phyloP scores from a whole-genome alignment of 2,888 invertebrate species.

The Tromatobia lineatoria region DNA sequence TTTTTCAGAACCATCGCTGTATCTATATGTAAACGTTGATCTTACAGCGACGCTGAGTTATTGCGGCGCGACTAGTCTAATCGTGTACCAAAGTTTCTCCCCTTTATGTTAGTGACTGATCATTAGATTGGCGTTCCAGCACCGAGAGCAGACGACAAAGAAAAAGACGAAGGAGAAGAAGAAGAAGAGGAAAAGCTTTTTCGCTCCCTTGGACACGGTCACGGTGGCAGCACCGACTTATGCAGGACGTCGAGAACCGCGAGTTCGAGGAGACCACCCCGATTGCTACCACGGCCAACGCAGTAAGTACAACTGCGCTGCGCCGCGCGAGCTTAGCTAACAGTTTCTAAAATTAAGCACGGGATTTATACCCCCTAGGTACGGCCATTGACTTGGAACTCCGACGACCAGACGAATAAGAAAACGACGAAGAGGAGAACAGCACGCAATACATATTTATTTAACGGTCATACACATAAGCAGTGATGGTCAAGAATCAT shows the following conservation, averaged over 20 bases:
- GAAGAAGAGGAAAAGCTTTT: constrained; percentile 38
- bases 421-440: constrained; percentile 12
- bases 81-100: constrained; percentile 7
- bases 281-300: constrained; percentile 50
- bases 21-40: constrained; percentile 3
- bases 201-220: constrained; percentile 48
- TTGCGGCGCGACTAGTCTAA: constrained; percentile 26
- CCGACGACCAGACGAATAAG: constrained; percentile 37
- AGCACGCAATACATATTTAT: background rate
- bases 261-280: constrained; percentile 56
- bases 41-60: constrained; percentile 8
- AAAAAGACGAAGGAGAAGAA: constrained; percentile 6
- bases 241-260: constrained; percentile 1
- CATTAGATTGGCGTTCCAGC: constrained; percentile 32
- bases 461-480: constrained; percentile 5
- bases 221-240: constrained; percentile 51
- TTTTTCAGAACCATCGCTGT: background rate
- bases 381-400: constrained; percentile 65
- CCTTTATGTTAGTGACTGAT: constrained; percentile 9
- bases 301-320: constrained; percentile 26
- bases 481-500: background rate
- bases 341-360: constrained; percentile 81
- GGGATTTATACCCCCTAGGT: constrained; percentile 78
- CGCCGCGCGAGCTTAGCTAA: constrained; percentile 57
- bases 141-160: constrained; percentile 10